These are phyloP conservation scores for Ericerus pela DNA, from an alignment of 1,140 invertebrate species.

Conservation along the genomic window DNA sequence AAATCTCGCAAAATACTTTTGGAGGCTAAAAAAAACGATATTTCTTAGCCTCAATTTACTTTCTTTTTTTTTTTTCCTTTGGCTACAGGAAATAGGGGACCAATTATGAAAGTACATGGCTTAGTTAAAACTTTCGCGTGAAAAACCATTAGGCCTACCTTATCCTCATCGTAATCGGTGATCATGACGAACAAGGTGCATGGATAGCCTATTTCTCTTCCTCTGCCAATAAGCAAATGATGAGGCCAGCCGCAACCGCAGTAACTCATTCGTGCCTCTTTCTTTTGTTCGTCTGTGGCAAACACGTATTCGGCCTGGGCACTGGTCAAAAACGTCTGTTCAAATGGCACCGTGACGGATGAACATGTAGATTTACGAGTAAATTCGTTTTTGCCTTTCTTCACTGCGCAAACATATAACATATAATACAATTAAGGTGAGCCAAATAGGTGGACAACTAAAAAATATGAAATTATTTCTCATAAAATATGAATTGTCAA, in stretches of 20 bases:
- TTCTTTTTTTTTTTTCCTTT: too few species aligned
- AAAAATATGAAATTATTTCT: too few species aligned
- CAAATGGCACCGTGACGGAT: conserved; percentile 44
- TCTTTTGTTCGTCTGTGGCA: neutral
- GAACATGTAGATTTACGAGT: conserved; percentile 38
- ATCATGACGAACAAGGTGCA: conserved; percentile 67
- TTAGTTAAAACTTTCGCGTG: neutral
- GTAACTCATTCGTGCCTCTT: conserved; percentile 32
- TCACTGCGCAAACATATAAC: conserved; percentile 33
- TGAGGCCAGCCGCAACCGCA: conserved; percentile 80
- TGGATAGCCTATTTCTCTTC: conserved; percentile 44
- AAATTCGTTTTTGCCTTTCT: conserved; percentile 38
- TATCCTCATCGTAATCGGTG: conserved; percentile 54
- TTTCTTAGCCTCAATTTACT: too few species aligned
- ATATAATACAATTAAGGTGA: too few species aligned
- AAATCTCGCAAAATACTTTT: too few species aligned
- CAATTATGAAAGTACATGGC: too few species aligned
- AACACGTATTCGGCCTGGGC: neutral
- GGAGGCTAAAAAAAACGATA: too few species aligned
- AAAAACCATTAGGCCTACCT: conserved; percentile 32
- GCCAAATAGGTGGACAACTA: too few species aligned
- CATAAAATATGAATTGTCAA: too few species aligned
- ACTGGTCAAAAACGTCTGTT: conserved; percentile 42
- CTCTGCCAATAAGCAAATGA: conserved; percentile 65
- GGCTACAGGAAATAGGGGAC: too few species aligned